Base-by-base conservation (phyloP, 2,113 vertebrate species). In the Prunella himalayana region DNA sequence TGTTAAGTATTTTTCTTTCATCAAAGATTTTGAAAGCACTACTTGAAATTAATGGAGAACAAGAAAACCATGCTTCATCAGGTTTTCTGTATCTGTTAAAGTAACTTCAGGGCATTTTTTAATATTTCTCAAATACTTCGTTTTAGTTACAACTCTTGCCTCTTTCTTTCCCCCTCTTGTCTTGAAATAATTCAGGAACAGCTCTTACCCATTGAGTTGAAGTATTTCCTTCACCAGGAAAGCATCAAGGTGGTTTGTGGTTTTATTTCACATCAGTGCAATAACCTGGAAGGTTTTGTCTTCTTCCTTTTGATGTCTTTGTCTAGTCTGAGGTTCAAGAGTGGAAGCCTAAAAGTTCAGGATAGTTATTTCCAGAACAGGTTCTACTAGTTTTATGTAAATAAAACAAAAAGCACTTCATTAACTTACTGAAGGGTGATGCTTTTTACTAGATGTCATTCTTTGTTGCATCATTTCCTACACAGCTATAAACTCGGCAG, bases 321-420 rank as follows among this genome's bases (percentile, higher is more conserved):
- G n/a, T 92, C 95, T 96, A 68, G 70, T 92, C 61, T 91, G 47
- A 96, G 31, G 57, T 79, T 94, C 91, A 88, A 54, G 11, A 42
- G 45, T 71, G 60, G 84, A 96, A 94, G 63, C 50, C 47, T 94
- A 35, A 65, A 82, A 77, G 31, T 44, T 68, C 59, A 91, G 51
- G 64, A 16, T 42, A 64, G 68, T 75, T 84, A 63, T 86, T 92
- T 86, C 28, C 56, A 31, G 64, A 86, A 92, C 95, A 73, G 47
- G 94, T 95, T 96, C 64, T 88, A 47, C 94, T 75, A 23, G 75
- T 76, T 70, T 66, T 64, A 64, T 75, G 83, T 88, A 93, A 81
- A 71, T 90, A 78, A 87, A 66, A 24, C 31, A 35, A 66, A 86
- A 88, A 63, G 8, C 31, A 63, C 41, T 70, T 70, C 6, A 47